These are phyloP conservation scores for Parasteatoda tepidariorum DNA, from an alignment of 1,140 invertebrate species.

Conservation along the genomic window DNA sequence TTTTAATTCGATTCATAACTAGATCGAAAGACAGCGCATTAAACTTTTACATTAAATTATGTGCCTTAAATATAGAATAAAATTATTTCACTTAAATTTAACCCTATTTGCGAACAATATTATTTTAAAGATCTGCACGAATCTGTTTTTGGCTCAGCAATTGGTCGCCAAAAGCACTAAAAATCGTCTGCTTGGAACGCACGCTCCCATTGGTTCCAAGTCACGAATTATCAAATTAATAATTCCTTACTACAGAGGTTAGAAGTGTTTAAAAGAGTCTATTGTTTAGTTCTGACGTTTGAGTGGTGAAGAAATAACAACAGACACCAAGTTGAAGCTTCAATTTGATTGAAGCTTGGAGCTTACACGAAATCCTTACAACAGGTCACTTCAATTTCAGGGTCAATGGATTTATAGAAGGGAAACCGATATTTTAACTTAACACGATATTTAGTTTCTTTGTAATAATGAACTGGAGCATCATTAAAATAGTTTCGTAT, in stretches of 20 bases:
- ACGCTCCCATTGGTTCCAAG: constrained; percentile 23
- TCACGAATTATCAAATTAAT: constrained; percentile 56
- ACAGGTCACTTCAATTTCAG: neutral
- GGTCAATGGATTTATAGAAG: constrained; percentile 35
- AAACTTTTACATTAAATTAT: no score
- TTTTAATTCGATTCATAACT: no score
- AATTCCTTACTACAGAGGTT: constrained; percentile 34
- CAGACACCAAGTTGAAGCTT: neutral
- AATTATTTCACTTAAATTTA: no score
- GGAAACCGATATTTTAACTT: constrained; percentile 22
- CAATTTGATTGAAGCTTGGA: neutral
- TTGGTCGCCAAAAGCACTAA: no score
- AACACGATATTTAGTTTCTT: constrained; percentile 25
- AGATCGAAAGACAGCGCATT: no score
- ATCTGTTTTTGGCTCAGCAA: no score
- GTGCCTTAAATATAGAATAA: no score
- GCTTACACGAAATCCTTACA: neutral
- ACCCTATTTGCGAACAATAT: no score
- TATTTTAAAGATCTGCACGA: no score
- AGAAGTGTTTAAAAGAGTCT: constrained; percentile 13
- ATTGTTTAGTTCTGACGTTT: constrained; percentile 26
- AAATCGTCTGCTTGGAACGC: neutral
- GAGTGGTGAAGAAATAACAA: constrained; percentile 1
- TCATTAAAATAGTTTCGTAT: neutral
- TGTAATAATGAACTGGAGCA: neutral